Conservation (phyloP, 1,140 invertebrate species). For the Pachypeltis micranthus region DNA sequence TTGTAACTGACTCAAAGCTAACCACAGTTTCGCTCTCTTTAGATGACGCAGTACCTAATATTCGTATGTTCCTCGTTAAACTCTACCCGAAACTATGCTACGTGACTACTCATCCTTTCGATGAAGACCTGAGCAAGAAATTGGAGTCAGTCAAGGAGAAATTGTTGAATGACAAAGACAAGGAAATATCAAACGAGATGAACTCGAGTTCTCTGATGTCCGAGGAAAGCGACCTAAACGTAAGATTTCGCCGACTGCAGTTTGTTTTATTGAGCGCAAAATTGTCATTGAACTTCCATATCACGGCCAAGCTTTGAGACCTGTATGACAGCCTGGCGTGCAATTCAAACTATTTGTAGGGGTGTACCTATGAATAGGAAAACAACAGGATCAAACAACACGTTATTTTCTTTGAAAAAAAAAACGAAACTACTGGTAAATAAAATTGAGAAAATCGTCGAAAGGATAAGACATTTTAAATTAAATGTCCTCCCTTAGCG, state of each 20-base stretch:
- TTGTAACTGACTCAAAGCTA: neutral
- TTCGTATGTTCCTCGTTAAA: conserved; percentile 47
- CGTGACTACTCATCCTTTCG: conserved; percentile 32
- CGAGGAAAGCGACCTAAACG: neutral
- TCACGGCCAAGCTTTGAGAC: neutral
- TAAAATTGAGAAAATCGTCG: no score
- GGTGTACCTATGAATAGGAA: neutral
- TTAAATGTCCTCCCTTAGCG: no score
- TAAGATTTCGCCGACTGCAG: no score
- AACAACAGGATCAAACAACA: no score
- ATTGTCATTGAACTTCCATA: no score
- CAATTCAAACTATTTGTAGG: neutral
- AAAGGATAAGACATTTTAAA: no score
- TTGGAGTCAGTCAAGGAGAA: neutral
- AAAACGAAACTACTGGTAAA: no score
- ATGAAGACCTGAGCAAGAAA: neutral
- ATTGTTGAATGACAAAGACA: conserved; percentile 9
- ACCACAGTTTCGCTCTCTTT: neutral
- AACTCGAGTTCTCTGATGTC: neutral
- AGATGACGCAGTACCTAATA: conserved; percentile 53
- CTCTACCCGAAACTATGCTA: conserved; percentile 48
- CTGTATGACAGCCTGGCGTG: neutral
- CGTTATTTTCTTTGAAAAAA: no score
- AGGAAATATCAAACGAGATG: neutral
- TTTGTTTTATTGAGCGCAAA: no score